These are phyloP conservation scores for Cossypha caffra DNA, from an alignment of 2,797 vertebrate species.

Conservation along the genomic window DNA sequence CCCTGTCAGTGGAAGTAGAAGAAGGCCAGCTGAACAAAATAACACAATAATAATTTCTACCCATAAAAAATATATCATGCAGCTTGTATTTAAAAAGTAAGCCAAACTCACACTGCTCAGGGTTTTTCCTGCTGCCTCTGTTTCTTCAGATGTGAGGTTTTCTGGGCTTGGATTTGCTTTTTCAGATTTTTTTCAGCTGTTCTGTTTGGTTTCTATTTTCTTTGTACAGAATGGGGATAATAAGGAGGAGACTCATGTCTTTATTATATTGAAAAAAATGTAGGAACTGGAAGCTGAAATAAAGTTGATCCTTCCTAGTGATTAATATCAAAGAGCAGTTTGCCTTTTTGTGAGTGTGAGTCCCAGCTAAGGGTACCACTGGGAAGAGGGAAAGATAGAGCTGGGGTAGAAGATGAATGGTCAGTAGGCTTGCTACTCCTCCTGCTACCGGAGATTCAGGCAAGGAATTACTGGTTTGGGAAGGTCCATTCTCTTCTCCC, in stretches of 20 bases:
- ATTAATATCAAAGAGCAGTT: background rate
- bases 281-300: background rate
- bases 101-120: background rate
- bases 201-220: background rate
- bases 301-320: background rate
- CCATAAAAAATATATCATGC: background rate
- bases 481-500: background rate
- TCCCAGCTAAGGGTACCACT: background rate
- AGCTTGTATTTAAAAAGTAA: background rate
- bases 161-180: background rate
- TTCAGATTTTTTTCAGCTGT: background rate
- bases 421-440: background rate
- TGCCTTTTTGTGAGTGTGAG: background rate
- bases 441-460: background rate
- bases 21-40: constrained; percentile 15
- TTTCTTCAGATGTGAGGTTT: background rate
- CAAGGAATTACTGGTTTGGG: background rate
- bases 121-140: background rate
- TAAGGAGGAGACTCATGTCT: background rate
- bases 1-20: background rate
- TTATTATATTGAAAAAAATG: background rate
- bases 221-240: background rate
- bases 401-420: background rate
- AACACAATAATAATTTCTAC: background rate
- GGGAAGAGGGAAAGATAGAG: background rate